Evolutionary conservation across 2,797 vertebrate genomes (phyloP).

Genomic region (Dallia pectoralis): DNA sequence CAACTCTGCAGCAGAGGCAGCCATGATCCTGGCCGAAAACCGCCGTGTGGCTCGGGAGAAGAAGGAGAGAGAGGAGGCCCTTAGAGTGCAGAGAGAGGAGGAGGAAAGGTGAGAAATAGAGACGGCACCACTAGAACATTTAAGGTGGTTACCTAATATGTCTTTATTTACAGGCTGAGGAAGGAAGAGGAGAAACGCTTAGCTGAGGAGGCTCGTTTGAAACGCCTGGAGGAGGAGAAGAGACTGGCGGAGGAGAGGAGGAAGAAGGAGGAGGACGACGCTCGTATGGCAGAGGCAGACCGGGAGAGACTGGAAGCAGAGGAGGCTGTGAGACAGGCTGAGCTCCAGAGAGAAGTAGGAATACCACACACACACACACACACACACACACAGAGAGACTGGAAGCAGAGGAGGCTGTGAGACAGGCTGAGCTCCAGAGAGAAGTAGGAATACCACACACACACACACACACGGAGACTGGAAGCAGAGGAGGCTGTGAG

Average conservation of each 20-base stretch:
- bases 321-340: slow-evolving; percentile 74
- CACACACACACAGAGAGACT: not conserved
- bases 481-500: too few relatives aligned
- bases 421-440: too few relatives aligned
- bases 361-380: not conserved
- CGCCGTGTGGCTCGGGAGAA: slow-evolving; percentile 85
- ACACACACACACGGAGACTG: too few relatives aligned
- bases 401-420: too few relatives aligned
- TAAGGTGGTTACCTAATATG: not conserved
- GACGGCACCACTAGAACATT: not conserved
- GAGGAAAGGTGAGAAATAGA: slow-evolving; percentile 78
- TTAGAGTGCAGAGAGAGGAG: slow-evolving; percentile 79
- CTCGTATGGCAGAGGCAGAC: slow-evolving; percentile 74
- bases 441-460: too few relatives aligned
- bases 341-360: slow-evolving; percentile 80
- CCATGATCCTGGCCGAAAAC: slow-evolving; percentile 87
- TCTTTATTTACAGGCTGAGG: slow-evolving; percentile 55
- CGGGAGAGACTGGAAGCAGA: slow-evolving; percentile 69
- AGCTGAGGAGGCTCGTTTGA: slow-evolving; percentile 72
- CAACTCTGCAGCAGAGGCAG: slow-evolving; percentile 83
- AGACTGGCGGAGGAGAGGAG: slow-evolving; percentile 73
- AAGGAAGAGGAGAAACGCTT: slow-evolving; percentile 75
- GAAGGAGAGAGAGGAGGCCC: slow-evolving; percentile 82
- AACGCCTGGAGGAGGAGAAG: slow-evolving; percentile 69
- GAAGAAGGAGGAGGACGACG: slow-evolving; percentile 73